Percentiles rank a stretch among this genome's conserved stretches.
These are phyloP conservation scores for Thalassaphorura encarpata DNA, from an alignment of 1,140 invertebrate species.

Conservation along the genomic window DNA sequence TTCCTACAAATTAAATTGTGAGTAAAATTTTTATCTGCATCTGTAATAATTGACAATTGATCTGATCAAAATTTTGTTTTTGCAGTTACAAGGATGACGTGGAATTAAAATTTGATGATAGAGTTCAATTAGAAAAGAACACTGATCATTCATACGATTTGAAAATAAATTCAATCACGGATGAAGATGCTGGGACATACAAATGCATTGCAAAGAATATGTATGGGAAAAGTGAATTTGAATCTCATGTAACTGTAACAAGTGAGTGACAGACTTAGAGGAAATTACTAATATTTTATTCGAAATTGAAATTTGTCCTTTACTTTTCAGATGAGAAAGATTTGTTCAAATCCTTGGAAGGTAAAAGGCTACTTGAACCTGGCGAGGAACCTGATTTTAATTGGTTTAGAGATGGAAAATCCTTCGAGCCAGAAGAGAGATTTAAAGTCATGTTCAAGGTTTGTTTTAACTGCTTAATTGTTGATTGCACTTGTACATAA, in stretches of 20 bases:
- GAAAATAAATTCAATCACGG: conserved; percentile 69
- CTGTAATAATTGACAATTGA: neutral
- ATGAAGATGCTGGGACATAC: conserved; percentile 76
- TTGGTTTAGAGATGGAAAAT: conserved; percentile 82
- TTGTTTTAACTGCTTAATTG: too few species aligned
- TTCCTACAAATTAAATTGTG: conserved; percentile 75
- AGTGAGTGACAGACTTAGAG: conserved; percentile 51
- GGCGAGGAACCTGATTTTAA: conserved; percentile 69
- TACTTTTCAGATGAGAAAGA: too few species aligned
- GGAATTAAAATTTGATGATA: conserved; percentile 57
- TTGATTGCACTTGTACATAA: neutral
- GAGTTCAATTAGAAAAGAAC: conserved; percentile 41
- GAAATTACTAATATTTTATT: too few species aligned
- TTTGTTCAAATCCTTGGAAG: too few species aligned
- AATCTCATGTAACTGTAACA: neutral
- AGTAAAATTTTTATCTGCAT: neutral
- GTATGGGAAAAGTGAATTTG: conserved; percentile 54
- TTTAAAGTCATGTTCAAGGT: conserved; percentile 80
- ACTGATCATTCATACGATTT: conserved; percentile 58
- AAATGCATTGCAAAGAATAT: conserved; percentile 76
- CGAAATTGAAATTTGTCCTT: too few species aligned
- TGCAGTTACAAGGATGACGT: conserved; percentile 73
- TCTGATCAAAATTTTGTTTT: conserved; percentile 17
- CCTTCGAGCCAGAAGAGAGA: conserved; percentile 82
- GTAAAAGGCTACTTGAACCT: too few species aligned